Evolutionary conservation across 2,888 invertebrate species (phyloP), one percentile per base, ranked within the genome.

Genomic region (Napeogenes inachia): DNA sequence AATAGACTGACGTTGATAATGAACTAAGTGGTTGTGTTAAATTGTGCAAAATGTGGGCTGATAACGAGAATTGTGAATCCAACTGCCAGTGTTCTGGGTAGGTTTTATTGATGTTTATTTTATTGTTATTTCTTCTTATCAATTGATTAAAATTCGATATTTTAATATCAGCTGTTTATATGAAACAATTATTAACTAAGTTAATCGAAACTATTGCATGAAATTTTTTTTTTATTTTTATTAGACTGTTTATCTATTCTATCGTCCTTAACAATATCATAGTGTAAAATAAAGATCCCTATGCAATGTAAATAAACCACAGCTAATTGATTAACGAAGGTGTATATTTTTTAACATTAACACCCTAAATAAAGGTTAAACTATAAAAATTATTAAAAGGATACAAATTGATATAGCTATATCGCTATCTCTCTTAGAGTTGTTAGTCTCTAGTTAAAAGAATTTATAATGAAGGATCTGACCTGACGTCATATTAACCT

Each of bases 71-170:
- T 56, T 89, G 89, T 73, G 89, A 89, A 66, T 74, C 68, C 2
- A 84, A 89, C 76, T 89, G 89, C 76, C 88, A 89, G 67, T 89
- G 89, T 62, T 86, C 88, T 30, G 88, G 88, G 89, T 89, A 68
- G 81, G 88, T 81, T 68, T 53, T 69, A 64, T 64, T 62, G 54
- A 62, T 35, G 35, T 35, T 35, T 5, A 30, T 50, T 50, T 30
- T 50, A 50, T 21, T 30, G 4, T 47, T 3, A 47, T 13, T 13
- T 13, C 4, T 8, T 21, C 4, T 8, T 21, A 13, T 21, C 47
- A 50, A 21, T 13, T 4, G 47, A 46, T 46, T 13, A 8, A 21
- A 21, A 4, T 13, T 13, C 21, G 8, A 2, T 42, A 12, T 42
- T 10, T 6, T 3, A 42, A 6, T 10, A 42, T 42, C 42, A 42